phyloP scores from a whole-genome alignment of 2,888 invertebrate species.

The Julus scanicus region DNA sequence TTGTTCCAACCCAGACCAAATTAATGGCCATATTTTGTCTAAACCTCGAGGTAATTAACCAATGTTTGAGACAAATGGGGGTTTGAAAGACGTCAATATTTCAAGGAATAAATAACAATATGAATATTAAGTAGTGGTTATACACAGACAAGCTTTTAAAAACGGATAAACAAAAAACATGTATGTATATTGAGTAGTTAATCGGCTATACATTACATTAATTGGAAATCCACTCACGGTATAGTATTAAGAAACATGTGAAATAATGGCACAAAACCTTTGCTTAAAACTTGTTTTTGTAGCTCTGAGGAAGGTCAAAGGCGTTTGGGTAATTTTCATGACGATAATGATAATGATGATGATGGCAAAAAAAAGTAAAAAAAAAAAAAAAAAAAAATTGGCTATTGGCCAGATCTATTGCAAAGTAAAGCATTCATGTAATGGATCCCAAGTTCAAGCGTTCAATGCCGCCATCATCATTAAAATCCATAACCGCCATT shows the following conservation, averaged over 20 bases:
- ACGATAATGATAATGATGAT: constrained; percentile 35
- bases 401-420: constrained; percentile 26
- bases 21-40: background rate
- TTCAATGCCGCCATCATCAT: constrained; percentile 34
- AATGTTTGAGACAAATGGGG: background rate
- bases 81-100: background rate
- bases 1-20: background rate
- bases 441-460: constrained; percentile 29
- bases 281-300: constrained; percentile 12
- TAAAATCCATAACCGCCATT: constrained; percentile 41
- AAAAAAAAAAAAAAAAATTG: background rate
- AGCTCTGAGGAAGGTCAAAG: constrained; percentile 39
- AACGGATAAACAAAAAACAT: constrained; percentile 17
- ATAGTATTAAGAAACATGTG: background rate
- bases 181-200: background rate
- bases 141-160: background rate
- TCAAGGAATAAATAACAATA: background rate
- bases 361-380: background rate
- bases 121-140: background rate
- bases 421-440: background rate
- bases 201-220: background rate
- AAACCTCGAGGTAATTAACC: constrained; percentile 4
- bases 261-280: background rate
- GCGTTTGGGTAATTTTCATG: constrained; percentile 15
- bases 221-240: constrained; percentile 1